phyloP scores from a whole-genome alignment of 2,797 vertebrate species.

The Geotrypetes seraphini region DNA sequence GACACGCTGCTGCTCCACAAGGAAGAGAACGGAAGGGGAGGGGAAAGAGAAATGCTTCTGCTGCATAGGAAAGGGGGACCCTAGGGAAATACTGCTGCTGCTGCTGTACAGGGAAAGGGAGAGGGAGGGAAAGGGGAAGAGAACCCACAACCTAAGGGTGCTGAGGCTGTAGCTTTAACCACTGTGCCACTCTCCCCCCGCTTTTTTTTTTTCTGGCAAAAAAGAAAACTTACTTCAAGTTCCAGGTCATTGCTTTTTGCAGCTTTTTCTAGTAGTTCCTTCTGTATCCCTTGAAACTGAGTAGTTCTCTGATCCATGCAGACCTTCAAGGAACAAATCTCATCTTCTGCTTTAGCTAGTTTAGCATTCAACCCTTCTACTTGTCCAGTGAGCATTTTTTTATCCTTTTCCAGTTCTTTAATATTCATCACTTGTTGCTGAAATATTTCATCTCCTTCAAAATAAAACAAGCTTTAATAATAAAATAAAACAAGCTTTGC shows the following conservation, averaged over 20 bases:
- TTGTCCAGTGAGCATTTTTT: conserved; percentile 44
- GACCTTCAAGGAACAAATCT: conserved; percentile 67
- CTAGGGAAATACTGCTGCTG: too few species aligned
- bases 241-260: conserved; percentile 59
- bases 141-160: too few species aligned
- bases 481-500: not conserved
- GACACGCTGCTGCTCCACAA: too few species aligned
- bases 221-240: conserved; percentile 64
- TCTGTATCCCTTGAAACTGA: conserved; percentile 77
- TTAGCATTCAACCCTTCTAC: conserved; percentile 57
- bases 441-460: conserved; percentile 40
- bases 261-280: conserved; percentile 72
- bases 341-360: conserved; percentile 60
- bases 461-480: conserved; percentile 11
- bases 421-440: conserved; percentile 55
- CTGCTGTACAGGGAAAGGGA: too few species aligned
- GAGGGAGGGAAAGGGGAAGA: too few species aligned
- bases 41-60: too few species aligned
- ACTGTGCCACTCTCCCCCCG: too few species aligned
- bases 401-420: conserved; percentile 62
- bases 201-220: too few species aligned
- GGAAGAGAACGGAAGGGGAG: too few species aligned
- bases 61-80: too few species aligned
- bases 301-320: conserved; percentile 74
- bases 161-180: too few species aligned